Base-by-base conservation (phyloP, 2,113 vertebrate species). In the Mesocricetus auratus region DNA sequence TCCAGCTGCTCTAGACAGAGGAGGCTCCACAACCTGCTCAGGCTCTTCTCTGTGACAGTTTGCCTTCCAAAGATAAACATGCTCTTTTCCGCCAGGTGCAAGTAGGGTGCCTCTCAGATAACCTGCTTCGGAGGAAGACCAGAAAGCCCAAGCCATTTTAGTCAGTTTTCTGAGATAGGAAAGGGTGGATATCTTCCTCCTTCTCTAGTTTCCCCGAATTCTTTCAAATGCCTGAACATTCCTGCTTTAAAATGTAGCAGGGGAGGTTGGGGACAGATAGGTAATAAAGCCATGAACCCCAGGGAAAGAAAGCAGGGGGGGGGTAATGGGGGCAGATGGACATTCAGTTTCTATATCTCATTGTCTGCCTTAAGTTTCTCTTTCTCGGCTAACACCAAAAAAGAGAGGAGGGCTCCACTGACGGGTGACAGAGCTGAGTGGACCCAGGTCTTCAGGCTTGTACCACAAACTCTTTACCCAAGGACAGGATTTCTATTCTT, bases 401-500 rank as follows among this genome's bases (percentile, higher is more conserved):
- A 21, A 33, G 31, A 53, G 77, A 53, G 16, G 7, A 79, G 47
- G 75, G 47, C 1, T 79, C 77, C 17, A 10, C 77, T 79, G 31
- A 53, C 7, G 10, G 47, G 31, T 36, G 77, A 36, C 47, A 36
- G 77, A 69, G 36, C 47, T 21, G 31, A 36, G 8, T 31, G 12
- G 81, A 6, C 19, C 33, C 26, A 17, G 82, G 60, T 45, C 39
- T 29, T 45, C n/a, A 45, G 11, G 26, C 26, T 33, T 42, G 26
- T 19, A 22, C 5, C 21, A 24, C 79, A 83, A 42, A 22, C n/a
- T 1, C n/a, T 39, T 62, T 62, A 7, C 58, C n/a, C n/a, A n/a
- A n/a, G 56, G 26, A 64, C 39, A 94, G n/a, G 45, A 58, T 79
- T 86, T 89, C 36, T 79, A 33, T 73, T 91, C 68, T 93, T 96